Percentiles rank a stretch among this genome's conserved stretches.
phyloP scores from a whole-genome alignment of 2,113 vertebrate species.

The Numida meleagris region DNA sequence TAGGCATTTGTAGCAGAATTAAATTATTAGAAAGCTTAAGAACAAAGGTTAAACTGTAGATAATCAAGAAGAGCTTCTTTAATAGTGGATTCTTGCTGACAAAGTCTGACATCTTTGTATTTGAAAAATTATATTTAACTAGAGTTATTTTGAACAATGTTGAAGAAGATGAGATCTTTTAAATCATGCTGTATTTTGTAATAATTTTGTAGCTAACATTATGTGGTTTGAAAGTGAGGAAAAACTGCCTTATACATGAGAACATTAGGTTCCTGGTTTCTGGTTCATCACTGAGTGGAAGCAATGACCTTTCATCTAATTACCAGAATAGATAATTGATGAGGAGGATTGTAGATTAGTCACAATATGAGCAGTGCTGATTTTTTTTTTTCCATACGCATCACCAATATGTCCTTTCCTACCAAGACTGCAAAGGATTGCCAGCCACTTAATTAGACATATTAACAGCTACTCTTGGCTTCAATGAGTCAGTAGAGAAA shows the following conservation, averaged over 20 bases:
- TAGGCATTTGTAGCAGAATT: neutral
- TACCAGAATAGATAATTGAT: slow-evolving; percentile 22
- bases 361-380: neutral
- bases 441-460: neutral
- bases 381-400: neutral
- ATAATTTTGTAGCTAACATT: neutral
- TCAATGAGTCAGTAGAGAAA: neutral
- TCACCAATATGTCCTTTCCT: neutral
- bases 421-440: neutral
- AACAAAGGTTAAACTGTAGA: neutral
- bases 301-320: neutral
- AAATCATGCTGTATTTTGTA: neutral
- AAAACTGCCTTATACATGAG: neutral
- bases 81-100: neutral
- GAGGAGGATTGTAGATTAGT: neutral
- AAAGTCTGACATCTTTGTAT: neutral
- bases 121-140: neutral
- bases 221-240: slow-evolving; percentile 4
- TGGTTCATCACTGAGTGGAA: neutral
- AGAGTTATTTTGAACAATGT: neutral
- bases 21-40: neutral
- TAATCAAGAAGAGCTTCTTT: neutral
- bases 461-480: neutral
- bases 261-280: slow-evolving; percentile 34
- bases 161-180: neutral